Conservation (phyloP, 2,888 invertebrate species). For the Caenorhabditis sp. region DNA sequence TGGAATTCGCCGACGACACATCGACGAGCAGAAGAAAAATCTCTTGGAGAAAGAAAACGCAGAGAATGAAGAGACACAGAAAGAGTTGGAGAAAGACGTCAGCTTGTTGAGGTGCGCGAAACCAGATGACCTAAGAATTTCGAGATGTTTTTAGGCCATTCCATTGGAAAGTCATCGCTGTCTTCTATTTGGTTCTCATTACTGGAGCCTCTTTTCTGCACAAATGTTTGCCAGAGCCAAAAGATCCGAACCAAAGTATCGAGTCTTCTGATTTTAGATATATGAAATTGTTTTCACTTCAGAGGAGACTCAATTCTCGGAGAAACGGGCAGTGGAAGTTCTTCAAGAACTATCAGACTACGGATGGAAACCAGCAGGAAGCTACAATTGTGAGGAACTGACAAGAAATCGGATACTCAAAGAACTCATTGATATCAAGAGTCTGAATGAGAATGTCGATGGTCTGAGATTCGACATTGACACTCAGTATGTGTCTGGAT, state of each 20-base stretch:
- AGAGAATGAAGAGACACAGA: conserved; percentile 39
- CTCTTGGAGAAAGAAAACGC: conserved; percentile 3
- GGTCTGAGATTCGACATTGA: conserved; percentile 68
- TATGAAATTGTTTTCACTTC: conserved; percentile 30
- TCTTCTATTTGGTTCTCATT: conserved; percentile 57
- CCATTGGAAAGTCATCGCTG: conserved; percentile 65
- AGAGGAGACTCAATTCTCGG: conserved; percentile 76
- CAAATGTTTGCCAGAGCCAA: conserved; percentile 69
- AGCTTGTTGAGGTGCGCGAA: conserved; percentile 37
- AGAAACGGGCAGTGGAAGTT: conserved; percentile 67
- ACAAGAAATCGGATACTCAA: conserved; percentile 70
- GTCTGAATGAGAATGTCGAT: conserved; percentile 4
- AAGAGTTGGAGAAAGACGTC: conserved; percentile 18
- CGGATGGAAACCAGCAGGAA: conserved; percentile 77
- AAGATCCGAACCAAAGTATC: conserved; percentile 67
- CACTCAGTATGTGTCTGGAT: conserved; percentile 71
- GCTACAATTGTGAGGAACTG: conserved; percentile 72
- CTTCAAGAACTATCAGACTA: conserved; percentile 71
- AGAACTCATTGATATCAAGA: conserved; percentile 65
- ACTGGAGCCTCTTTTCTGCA: conserved; percentile 59
- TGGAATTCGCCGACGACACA: conserved; percentile 53
- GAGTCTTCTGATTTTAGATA: not conserved
- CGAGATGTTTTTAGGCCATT: conserved; percentile 23
- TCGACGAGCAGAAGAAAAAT: conserved; percentile 33
- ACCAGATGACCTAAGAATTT: conserved; percentile 19